A percentile compares a stretch with the other conserved stretches of the same genome.
These are phyloP conservation scores for Rhodophaea formosa DNA, from an alignment of 2,888 invertebrate genomes.

Conservation along the genomic window DNA sequence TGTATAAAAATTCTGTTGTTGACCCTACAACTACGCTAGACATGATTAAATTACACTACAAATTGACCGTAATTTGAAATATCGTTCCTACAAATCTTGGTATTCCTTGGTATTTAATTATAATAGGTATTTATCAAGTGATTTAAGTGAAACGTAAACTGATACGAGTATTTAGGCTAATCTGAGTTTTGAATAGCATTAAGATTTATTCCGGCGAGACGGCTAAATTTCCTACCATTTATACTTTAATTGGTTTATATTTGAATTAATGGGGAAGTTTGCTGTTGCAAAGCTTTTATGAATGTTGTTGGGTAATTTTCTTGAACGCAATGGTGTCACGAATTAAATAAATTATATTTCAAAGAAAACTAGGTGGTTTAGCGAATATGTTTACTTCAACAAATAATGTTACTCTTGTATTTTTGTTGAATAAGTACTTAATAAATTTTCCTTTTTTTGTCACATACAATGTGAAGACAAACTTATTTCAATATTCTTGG, in stretches of 20 bases:
- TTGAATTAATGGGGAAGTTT: background rate
- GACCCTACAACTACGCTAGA: too few species aligned
- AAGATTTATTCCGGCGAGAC: background rate
- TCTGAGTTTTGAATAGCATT: conserved; percentile 1
- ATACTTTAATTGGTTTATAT: background rate
- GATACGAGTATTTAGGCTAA: background rate
- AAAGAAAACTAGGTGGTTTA: too few species aligned
- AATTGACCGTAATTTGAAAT: background rate
- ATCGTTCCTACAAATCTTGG: too few species aligned
- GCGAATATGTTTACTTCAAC: too few species aligned
- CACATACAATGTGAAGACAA: too few species aligned
- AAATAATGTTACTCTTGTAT: too few species aligned
- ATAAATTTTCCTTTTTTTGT: too few species aligned
- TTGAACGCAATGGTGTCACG: background rate
- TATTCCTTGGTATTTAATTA: conserved; percentile 12
- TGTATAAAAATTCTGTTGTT: too few species aligned
- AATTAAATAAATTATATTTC: background rate
- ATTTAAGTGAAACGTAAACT: background rate
- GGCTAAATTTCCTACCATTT: background rate
- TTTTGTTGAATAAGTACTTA: too few species aligned
- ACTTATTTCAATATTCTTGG: too few species aligned
- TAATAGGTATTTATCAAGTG: conserved; percentile 8
- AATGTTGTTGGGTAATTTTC: too few species aligned
- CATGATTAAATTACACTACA: background rate
- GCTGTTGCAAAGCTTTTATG: background rate